These are phyloP conservation scores for Aselliscus stoliczkanus DNA, from an alignment of 2,797 vertebrate species.

Conservation along the genomic window DNA sequence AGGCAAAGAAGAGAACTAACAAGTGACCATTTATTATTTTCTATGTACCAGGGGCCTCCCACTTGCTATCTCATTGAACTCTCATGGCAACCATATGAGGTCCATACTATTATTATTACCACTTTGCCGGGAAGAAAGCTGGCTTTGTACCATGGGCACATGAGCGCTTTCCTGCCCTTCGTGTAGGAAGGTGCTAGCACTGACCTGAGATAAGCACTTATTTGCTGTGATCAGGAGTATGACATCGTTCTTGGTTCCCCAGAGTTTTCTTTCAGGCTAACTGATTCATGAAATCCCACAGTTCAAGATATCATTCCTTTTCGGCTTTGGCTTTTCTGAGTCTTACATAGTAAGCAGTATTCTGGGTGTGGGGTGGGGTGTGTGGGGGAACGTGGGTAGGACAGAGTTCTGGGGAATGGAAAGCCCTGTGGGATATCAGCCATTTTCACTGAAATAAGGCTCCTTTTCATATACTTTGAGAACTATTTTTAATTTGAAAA, in stretches of 20 bases:
- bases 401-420: neutral
- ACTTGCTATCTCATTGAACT: conserved; percentile 56
- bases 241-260: neutral
- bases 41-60: neutral
- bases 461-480: neutral
- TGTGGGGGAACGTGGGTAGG: neutral
- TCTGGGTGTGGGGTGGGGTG: too few relatives aligned
- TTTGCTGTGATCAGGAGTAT: neutral
- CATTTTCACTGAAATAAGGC: neutral
- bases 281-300: neutral
- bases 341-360: neutral
- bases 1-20: conserved; percentile 49
- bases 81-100: neutral
- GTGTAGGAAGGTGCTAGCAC: neutral
- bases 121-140: neutral
- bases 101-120: conserved; percentile 1
- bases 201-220: neutral
- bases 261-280: neutral
- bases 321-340: conserved; percentile 1
- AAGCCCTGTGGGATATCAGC: neutral
- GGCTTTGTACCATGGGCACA: neutral
- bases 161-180: neutral
- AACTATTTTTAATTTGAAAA: neutral
- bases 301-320: neutral
- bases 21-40: conserved; percentile 63